These are phyloP conservation scores for Macaca fascicularis DNA, from an alignment of 2,113 vertebrate species.

Conservation along the genomic window T2T-MFA8v1.1 NC_088381.1:158702001-158702500, in stretches of 20 bases:
- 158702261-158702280: background rate
- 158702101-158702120: background rate
- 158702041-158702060: background rate
- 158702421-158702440: no score
- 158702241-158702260: background rate
- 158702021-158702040: background rate
- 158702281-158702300: background rate
- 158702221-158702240: background rate
- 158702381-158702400: background rate
- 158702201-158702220: background rate
- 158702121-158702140: background rate
- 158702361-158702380: slow-evolving; percentile 25
- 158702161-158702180: background rate
- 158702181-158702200: background rate
- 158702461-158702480: no score
- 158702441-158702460: no score
- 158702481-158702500: no score
- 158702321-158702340: background rate
- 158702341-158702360: background rate
- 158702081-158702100: background rate
- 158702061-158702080: background rate
- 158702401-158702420: no score
- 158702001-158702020: no score
- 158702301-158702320: background rate
- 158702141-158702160: background rate